Percentiles rank a stretch among this genome's conserved stretches.
Conservation (phyloP, 1,140 invertebrate genomes). For the Drosophila ironensis region DNA sequence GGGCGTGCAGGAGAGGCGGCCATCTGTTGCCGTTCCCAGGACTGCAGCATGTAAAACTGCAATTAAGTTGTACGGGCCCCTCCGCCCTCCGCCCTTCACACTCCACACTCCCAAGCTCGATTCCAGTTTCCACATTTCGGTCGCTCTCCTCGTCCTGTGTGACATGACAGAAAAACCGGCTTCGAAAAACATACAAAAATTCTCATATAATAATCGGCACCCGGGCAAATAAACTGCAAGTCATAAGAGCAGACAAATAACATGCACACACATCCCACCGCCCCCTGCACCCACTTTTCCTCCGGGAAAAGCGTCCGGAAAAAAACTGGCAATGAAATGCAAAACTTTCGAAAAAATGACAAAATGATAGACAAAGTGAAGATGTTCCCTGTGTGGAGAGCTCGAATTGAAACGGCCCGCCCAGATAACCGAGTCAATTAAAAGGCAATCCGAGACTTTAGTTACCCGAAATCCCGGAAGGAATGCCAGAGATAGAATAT, state of each 20-base stretch:
- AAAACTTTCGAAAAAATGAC: slow-evolving; percentile 38
- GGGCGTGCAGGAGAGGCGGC: slow-evolving; percentile 22
- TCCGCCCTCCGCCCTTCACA: background rate
- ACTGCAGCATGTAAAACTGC: slow-evolving; percentile 71
- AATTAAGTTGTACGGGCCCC: slow-evolving; percentile 68
- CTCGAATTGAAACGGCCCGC: slow-evolving; percentile 31
- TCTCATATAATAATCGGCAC: slow-evolving; percentile 52
- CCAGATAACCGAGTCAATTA: slow-evolving; percentile 39
- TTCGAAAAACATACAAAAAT: slow-evolving; percentile 21
- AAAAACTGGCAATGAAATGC: slow-evolving; percentile 7
- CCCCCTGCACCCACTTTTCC: background rate
- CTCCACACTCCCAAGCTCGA: background rate
- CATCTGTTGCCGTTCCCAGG: slow-evolving; percentile 64
- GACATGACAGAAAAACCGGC: slow-evolving; percentile 18
- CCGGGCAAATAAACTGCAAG: slow-evolving; percentile 60
- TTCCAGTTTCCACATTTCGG: too few species aligned
- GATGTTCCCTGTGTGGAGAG: slow-evolving; percentile 19
- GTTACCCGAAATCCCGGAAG: background rate
- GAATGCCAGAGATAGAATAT: background rate
- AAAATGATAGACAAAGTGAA: slow-evolving; percentile 47
- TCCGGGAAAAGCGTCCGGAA: background rate
- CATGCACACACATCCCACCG: background rate
- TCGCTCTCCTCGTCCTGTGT: background rate
- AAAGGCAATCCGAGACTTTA: slow-evolving; percentile 32
- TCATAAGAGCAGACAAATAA: slow-evolving; percentile 36